Evolutionary conservation across 1,140 invertebrate genomes (phyloP), one percentile per base, ranked within the genome.

Genomic region (Lasioglossum albipes): DNA sequence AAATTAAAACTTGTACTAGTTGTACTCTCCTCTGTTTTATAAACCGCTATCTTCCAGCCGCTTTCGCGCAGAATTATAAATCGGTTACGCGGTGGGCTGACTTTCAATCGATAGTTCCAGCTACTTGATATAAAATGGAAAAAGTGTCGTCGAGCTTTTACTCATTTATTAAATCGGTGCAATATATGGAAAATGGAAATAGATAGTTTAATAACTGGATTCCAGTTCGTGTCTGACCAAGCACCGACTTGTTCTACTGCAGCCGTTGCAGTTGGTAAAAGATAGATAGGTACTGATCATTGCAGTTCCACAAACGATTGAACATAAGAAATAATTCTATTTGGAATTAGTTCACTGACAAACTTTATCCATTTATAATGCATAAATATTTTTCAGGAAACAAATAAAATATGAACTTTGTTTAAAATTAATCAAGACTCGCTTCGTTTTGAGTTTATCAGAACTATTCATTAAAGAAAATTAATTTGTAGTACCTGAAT

Each of bases 1-100:
- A 75, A 59, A 80, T 75, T 75, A 75, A 75, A 75, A 80, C 52
- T 75, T 80, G 64, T 42, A 13, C 20, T 36, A 80, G 42, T 75
- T 80, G 64, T 42, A 13, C 20, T 36, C 20, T 36, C 27, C 31
- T 16, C 6, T 27, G 16, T 42, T 57, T 67, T 72, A 45, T 67
- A 67, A n/a, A 79, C 62, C 42, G 42, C 42, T 45, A 45, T 45
- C 18, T 6, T 5, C 31, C 16, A 1, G 7, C 1, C 36, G 45
- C 10, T 61, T 36, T 22, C 49, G 18, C 18, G 9, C 20, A 13
- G 69, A 73, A 79, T 57, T 65, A 65, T 57, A 45, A 73, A 73
- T 57, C 27, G 42, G 18, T 7, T 27, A 9, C 9, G 18, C 20
- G 20, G 9, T n/a, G 6, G 0, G 6, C 12, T 10, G n/a, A 2